Percentiles rank a stretch among this genome's conserved stretches.
Conservation (phyloP, 2,113 vertebrate genomes). For the Takifugu flavidus region DNA sequence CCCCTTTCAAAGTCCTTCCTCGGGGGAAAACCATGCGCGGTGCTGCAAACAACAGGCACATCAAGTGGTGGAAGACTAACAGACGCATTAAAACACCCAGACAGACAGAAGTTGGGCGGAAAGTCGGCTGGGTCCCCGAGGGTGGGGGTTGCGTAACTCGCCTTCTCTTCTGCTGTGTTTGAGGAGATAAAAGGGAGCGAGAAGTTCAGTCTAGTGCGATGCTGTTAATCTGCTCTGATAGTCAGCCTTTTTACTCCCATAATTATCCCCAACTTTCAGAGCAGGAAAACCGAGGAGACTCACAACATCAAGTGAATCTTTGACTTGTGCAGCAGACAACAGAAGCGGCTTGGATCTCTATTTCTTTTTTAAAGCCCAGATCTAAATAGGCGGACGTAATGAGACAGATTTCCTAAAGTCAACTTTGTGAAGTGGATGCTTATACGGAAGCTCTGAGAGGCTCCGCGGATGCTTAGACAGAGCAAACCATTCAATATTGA, state of each 20-base stretch:
- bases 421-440: conserved; percentile 34
- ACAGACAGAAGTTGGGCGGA: conserved; percentile 62
- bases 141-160: conserved; percentile 63
- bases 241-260: conserved; percentile 52
- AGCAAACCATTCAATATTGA: conserved; percentile 40
- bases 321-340: conserved; percentile 56
- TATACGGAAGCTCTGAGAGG: conserved; percentile 25
- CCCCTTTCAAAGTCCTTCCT: conserved; percentile 55
- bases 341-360: conserved; percentile 58
- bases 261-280: conserved; percentile 64
- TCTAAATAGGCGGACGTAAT: conserved; percentile 44
- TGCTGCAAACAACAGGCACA: conserved; percentile 63
- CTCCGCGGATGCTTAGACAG: conserved; percentile 22
- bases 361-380: conserved; percentile 43
- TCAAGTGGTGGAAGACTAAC: conserved; percentile 59
- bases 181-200: conserved; percentile 68
- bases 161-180: conserved; percentile 60
- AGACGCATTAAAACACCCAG: conserved; percentile 51
- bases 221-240: conserved; percentile 67
- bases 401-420: conserved; percentile 53
- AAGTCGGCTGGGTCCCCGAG: conserved; percentile 68
- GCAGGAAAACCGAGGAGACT: conserved; percentile 48
- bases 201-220: conserved; percentile 62
- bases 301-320: conserved; percentile 37
- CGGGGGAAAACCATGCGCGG: conserved; percentile 39